Conservation (phyloP, 92 coral and sea anemone genomes). For the Palythoa caribaeorum region DNA sequence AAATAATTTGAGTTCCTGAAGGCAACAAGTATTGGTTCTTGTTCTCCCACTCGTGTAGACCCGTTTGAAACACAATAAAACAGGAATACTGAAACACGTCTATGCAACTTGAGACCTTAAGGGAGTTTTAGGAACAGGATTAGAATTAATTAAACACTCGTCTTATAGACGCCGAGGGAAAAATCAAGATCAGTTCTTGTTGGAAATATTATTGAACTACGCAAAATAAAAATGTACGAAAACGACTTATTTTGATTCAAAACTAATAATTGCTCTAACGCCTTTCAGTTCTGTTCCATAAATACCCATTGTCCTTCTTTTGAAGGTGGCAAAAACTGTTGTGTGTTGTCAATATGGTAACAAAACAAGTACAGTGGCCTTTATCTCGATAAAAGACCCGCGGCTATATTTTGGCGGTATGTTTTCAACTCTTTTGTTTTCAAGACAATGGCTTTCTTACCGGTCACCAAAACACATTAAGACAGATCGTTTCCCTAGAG, state of each 20-base stretch:
- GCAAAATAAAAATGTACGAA: neutral
- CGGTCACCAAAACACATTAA: constrained; percentile 31
- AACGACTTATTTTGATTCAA: neutral
- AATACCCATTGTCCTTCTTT: neutral
- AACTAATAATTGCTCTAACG: neutral
- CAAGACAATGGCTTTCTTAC: constrained; percentile 32
- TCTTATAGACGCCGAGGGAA: constrained; percentile 25
- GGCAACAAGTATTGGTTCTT: neutral
- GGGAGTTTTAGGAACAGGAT: neutral
- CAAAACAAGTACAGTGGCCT: constrained; percentile 36
- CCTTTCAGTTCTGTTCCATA: neutral
- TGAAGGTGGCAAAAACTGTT: constrained; percentile 8
- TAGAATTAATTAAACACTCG: neutral
- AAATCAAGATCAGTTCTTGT: neutral
- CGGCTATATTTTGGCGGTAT: constrained; percentile 45
- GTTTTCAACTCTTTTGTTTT: constrained; percentile 37
- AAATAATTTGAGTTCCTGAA: neutral
- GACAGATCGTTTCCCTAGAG: constrained; percentile 30
- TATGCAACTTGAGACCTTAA: neutral
- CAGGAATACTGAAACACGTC: neutral
- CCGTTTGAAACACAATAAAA: neutral
- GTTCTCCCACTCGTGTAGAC: constrained; percentile 8
- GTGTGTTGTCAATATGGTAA: constrained; percentile 21
- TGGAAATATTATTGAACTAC: neutral
- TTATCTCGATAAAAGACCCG: constrained; percentile 39